Base-by-base conservation (phyloP, 2,113 vertebrate genomes). In the Tupaia tana region DNA sequence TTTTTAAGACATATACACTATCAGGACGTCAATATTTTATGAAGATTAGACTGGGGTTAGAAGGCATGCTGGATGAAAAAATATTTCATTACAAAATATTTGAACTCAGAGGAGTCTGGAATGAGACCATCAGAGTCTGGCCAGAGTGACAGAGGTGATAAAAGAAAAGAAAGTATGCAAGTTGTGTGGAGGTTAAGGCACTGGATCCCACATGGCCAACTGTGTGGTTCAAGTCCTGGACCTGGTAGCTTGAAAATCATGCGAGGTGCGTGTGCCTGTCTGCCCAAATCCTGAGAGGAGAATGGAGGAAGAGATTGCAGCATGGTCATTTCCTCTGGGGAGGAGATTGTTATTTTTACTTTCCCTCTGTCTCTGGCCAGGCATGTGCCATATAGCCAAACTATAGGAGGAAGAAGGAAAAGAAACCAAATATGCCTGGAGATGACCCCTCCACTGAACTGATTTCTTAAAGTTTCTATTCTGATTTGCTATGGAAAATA, bases 351-450 rank as follows among this genome's bases (percentile, higher is more conserved):
- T 43, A 43, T 43, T 43, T 43, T 43, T 43, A 43, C 43, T 43
- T 43, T 43, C 43, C 43, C 43, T 43, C 43, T 43, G 43, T 43
- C 43, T 43, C 43, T 43, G 43, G 43, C 43, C 43, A 43, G 43
- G 43, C 43, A 43, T 43, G 43, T 43, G 43, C 43, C 43, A 6
- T 43, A 43, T 43, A 43, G 43, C 43, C 43, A 43, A 43, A 43
- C 43, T 43, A 43, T 43, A 43, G 13, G 27, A 74, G 63, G 14
- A 70, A 85, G 74, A 90, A 90, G 92, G n/a, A 85, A 9, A 86
- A 90, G 69, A 91, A 92, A 85, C 20, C n/a, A 92, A 59, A 90
- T 69, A 82, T 20, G 11, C 59, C 24, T 56, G 78, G 43, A 85
- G 34, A 66, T 70, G 54, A 85, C 20, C 16, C 85, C 61, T 67